Conservation (phyloP, 2,797 vertebrate genomes). For the Phataginus tricuspis region DNA sequence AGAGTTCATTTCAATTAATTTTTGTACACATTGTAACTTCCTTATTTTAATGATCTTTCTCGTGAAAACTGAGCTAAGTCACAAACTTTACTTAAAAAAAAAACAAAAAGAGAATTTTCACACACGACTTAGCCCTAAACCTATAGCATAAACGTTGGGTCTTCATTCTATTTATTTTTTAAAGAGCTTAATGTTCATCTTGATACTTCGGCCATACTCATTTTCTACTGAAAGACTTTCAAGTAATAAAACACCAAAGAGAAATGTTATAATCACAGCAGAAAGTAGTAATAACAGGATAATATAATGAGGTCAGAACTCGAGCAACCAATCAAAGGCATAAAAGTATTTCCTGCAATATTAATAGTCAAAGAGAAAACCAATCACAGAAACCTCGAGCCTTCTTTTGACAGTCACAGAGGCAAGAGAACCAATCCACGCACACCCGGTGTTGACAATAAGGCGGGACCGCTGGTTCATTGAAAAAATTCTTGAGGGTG, state of each 20-base stretch:
- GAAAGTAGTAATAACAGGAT: not conserved
- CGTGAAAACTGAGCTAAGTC: not conserved
- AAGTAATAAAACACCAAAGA: conserved; percentile 49
- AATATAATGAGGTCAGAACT: conserved; percentile 60
- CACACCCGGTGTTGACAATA: conserved; percentile 80
- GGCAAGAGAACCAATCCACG: conserved; percentile 85
- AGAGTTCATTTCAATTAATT: conserved; percentile 21
- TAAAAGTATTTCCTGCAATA: conserved; percentile 73
- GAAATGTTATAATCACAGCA: conserved; percentile 64
- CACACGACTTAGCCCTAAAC: not conserved
- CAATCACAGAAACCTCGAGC: conserved; percentile 74
- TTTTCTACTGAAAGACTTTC: conserved; percentile 39
- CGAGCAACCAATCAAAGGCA: conserved; percentile 64
- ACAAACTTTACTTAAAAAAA: conserved; percentile 15
- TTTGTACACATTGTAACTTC: not conserved
- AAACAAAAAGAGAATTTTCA: not conserved
- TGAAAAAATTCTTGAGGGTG: conserved; percentile 87
- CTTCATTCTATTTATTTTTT: not conserved
- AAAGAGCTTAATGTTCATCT: not conserved
- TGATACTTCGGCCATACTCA: not conserved
- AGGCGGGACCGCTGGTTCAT: conserved; percentile 88
- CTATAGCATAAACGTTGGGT: not conserved
- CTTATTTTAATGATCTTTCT: conserved; percentile 27
- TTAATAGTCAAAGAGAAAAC: conserved; percentile 79
- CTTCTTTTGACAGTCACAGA: conserved; percentile 84